A percentile compares a stretch with the other conserved stretches of the same genome.
These are phyloP conservation scores for Sarcophaga carnaria DNA, from an alignment of 2,888 invertebrate genomes.

Conservation along the genomic window DNA sequence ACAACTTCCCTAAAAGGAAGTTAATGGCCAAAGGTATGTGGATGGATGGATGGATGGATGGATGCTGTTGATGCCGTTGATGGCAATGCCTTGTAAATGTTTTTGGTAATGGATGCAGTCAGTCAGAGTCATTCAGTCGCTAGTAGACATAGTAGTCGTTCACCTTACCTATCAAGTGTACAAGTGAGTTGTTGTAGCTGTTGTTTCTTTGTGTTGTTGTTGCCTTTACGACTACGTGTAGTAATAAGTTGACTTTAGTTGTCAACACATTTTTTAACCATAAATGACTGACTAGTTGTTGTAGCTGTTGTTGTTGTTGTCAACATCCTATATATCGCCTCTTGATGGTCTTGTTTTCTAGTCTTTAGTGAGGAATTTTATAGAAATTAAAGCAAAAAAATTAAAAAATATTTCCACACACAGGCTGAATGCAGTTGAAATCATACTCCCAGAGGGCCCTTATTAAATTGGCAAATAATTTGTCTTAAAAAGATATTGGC, in stretches of 20 bases:
- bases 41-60: background rate
- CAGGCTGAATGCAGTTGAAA: background rate
- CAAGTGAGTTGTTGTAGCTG: background rate
- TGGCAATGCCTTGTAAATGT: too few relatives aligned
- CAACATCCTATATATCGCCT: constrained; percentile 13
- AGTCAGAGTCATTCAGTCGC: background rate
- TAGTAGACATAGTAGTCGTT: constrained; percentile 31
- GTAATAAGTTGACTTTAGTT: constrained; percentile 62
- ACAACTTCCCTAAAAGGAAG: constrained; percentile 50
- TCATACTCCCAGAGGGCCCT: background rate
- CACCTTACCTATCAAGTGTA: constrained; percentile 46
- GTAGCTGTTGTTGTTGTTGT: constrained; percentile 21
- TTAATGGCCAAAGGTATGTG: background rate
- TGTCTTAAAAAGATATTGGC: too few relatives aligned
- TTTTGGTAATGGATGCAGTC: background rate
- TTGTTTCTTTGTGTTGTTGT: background rate
- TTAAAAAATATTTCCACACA: background rate
- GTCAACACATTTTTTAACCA: constrained; percentile 68
- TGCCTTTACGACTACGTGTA: constrained; percentile 9
- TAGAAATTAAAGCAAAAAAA: constrained; percentile 4
- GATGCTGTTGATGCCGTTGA: background rate
- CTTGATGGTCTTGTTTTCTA: constrained; percentile 37
- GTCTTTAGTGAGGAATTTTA: constrained; percentile 45
- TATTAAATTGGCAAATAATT: background rate
- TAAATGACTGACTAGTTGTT: constrained; percentile 53